Evolutionary conservation across 2,113 vertebrate species (phyloP).

Genomic region (Canis aureus): DNA sequence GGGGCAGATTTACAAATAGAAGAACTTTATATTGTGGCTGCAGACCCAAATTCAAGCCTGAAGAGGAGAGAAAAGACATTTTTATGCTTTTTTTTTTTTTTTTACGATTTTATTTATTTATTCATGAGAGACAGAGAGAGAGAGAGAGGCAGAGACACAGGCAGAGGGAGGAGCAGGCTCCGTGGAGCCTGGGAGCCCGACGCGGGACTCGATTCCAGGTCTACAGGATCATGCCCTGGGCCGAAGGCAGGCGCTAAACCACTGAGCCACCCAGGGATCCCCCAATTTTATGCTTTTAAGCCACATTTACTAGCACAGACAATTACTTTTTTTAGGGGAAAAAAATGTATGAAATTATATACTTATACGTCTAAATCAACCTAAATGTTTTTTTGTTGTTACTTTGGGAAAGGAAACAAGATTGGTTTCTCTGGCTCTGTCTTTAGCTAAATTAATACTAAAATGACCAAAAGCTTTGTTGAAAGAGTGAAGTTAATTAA

Average conservation of each 20-base stretch:
- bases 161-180: no score
- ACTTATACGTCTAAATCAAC: neutral
- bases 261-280: no score
- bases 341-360: slow-evolving; percentile 7
- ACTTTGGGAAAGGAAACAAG: neutral
- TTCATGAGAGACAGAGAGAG: no score
- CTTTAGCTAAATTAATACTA: slow-evolving; percentile 43
- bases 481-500: slow-evolving; percentile 46
- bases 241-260: no score
- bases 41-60: neutral
- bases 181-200: no score
- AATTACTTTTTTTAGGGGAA: neutral
- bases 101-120: no score
- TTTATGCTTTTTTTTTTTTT: neutral
- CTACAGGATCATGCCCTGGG: no score
- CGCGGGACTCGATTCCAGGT: no score
- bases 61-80: neutral
- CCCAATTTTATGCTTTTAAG: neutral
- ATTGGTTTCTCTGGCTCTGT: neutral
- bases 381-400: slow-evolving; percentile 2
- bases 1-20: neutral
- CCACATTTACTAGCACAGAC: neutral
- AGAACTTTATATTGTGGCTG: neutral
- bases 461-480: slow-evolving; percentile 57
- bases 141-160: no score